These are phyloP conservation scores for Lophotriccus pileatus DNA, from an alignment of 2,797 vertebrate species.

Conservation along the genomic window DNA sequence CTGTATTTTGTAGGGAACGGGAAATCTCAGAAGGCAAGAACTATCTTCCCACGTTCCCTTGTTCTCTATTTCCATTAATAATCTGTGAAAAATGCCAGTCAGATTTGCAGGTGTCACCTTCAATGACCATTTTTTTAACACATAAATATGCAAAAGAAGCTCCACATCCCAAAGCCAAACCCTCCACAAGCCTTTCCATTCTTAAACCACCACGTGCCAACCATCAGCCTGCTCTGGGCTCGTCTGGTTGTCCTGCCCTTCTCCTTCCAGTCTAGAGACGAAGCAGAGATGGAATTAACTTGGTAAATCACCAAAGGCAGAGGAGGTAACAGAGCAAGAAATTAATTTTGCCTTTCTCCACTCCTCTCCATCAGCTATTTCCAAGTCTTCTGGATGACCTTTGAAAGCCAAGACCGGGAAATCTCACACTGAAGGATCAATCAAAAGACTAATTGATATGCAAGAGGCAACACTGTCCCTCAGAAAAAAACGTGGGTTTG, in stretches of 20 bases:
- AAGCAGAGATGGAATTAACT: neutral
- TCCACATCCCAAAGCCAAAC: neutral
- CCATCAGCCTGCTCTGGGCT: neutral
- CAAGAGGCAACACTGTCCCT: neutral
- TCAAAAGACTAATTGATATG: neutral
- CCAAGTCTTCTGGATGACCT: neutral
- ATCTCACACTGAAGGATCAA: neutral
- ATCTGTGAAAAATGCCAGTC: neutral
- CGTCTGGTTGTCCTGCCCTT: neutral
- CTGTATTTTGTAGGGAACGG: neutral
- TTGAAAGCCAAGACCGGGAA: neutral
- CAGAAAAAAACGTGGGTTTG: neutral
- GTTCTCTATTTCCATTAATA: neutral
- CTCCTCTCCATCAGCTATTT: neutral
- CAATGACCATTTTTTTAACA: neutral
- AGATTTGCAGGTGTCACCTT: neutral
- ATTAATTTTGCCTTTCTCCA: neutral
- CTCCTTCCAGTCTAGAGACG: neutral
- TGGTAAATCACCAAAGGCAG: neutral
- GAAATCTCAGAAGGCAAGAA: neutral
- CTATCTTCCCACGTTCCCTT: neutral
- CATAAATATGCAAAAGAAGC: neutral
- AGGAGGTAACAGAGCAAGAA: slow-evolving; percentile 3
- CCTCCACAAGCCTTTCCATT: neutral
- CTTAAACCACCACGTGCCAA: neutral